Evolutionary conservation across 2,797 vertebrate species (phyloP).

Genomic region (Darevskia nairensis): DNA sequence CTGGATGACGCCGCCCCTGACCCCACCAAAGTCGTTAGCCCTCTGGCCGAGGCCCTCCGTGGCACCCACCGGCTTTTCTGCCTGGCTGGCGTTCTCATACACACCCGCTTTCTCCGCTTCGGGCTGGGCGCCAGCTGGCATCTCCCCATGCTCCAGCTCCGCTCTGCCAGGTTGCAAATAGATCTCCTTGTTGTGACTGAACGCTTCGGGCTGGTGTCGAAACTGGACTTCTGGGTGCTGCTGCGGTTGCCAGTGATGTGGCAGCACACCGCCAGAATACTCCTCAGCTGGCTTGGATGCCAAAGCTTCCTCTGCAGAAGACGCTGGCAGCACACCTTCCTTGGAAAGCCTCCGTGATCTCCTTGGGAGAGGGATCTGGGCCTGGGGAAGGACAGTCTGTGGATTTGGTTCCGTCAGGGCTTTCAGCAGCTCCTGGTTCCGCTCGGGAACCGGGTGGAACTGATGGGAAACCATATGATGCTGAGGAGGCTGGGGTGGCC

Average conservation of each 20-base stretch:
- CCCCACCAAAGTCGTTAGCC: slow-evolving; percentile 72
- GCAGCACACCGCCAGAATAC: slow-evolving; percentile 74
- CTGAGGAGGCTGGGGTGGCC: slow-evolving; percentile 70
- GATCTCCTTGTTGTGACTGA: slow-evolving; percentile 65
- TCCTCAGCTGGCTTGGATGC: slow-evolving; percentile 76
- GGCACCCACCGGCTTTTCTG: slow-evolving; percentile 62
- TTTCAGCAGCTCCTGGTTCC: slow-evolving; percentile 82
- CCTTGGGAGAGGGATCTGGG: slow-evolving; percentile 82
- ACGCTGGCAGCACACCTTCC: slow-evolving; percentile 86
- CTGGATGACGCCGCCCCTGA: slow-evolving; percentile 90
- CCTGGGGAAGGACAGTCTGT: slow-evolving; percentile 81
- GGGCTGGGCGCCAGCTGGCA: slow-evolving; percentile 67
- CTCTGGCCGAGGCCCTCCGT: slow-evolving; percentile 64
- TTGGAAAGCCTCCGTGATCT: slow-evolving; percentile 94
- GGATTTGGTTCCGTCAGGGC: slow-evolving; percentile 79
- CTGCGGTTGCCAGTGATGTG: slow-evolving; percentile 78
- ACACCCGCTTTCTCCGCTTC: slow-evolving; percentile 71
- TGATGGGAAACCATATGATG: slow-evolving; percentile 78
- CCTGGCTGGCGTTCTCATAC: slow-evolving; percentile 75
- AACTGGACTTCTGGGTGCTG: slow-evolving; percentile 72
- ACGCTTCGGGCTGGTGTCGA: slow-evolving; percentile 72
- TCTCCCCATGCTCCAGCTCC: slow-evolving; percentile 81
- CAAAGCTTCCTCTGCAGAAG: slow-evolving; percentile 68
- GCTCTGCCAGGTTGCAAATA: slow-evolving; percentile 60
- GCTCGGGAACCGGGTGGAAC: slow-evolving; percentile 76